Evolutionary conservation across 1,140 invertebrate genomes (phyloP), one percentile per base, ranked within the genome.

Genomic region (Akabosia matsudoensis): DNA sequence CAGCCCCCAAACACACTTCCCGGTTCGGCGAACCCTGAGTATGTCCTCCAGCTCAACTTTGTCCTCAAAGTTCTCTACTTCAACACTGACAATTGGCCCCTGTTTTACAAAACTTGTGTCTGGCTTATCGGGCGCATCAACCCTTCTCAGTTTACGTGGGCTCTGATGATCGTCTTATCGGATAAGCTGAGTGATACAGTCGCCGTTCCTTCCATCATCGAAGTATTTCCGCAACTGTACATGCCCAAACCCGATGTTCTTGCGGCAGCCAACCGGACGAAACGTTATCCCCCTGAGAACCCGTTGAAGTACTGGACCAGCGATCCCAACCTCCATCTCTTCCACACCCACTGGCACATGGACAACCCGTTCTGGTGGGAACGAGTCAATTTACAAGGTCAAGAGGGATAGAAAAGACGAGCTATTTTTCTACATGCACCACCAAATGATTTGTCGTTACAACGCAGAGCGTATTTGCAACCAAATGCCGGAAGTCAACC

Each of bases 391-490:
- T n/a, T 61, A 61, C n/a, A 22, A 4, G 54, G 54, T 61, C 4
- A 24, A n/a, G 54, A 4, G 54, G n/a, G 76, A 81, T 33, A 54
- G 80, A 13, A 81, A 79, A 37, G 78, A 78, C 33, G 79, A 81
- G 61, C 61, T 81, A 0, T 81, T 81, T 70, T 78, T 70, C 33
- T 81, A 79, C 74, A 79, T 81, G 78, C 80, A 81, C 52, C 76
- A 79, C 18, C 80, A 81, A 61, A 79, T 82, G 78, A 54, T 81
- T 33, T 79, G 79, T 13, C 56, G 74, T n/a, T 76, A 74, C 56
- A 51, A 70, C 7, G 64, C 64, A 13, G 76, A 77, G 28, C 26
- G 52, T 31, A 28, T 77, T 51, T 51, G 52, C 3, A 74, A 74
- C n/a, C 33, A 61, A 7, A 24, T 77, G 28, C n/a, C 70, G 37